These are phyloP conservation scores for Eurytoma californica DNA, from an alignment of 2,888 invertebrate species.

Conservation along the genomic window DNA sequence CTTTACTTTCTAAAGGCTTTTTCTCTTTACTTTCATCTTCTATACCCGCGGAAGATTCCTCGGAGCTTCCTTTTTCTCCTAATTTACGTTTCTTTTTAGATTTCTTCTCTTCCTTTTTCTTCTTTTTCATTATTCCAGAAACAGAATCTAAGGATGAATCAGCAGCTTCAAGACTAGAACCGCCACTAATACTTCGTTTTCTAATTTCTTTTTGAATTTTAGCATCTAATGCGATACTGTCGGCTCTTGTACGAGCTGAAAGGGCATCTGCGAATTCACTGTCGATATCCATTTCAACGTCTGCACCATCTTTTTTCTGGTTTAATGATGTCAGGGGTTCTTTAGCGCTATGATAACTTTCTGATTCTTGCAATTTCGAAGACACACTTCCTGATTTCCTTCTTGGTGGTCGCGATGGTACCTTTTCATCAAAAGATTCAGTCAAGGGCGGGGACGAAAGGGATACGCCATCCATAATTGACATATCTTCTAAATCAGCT, in stretches of 20 bases:
- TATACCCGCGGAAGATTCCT: conserved; percentile 60
- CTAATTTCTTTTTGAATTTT: conserved; percentile 56
- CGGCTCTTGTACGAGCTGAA: conserved; percentile 57
- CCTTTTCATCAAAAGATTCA: conserved; percentile 76
- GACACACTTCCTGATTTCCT: conserved; percentile 80
- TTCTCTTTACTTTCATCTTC: conserved; percentile 26
- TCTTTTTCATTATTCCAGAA: conserved; percentile 66
- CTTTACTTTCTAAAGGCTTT: conserved; percentile 53
- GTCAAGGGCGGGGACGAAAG: conserved; percentile 61
- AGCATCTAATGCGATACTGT: conserved; percentile 46
- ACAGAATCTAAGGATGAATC: conserved; percentile 71
- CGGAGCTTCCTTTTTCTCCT: conserved; percentile 64
- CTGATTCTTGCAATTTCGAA: conserved; percentile 70
- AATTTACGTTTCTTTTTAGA: conserved; percentile 63
- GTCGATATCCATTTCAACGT: conserved; percentile 61
- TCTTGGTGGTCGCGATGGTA: conserved; percentile 79
- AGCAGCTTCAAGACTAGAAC: conserved; percentile 73
- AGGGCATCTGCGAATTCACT: conserved; percentile 72
- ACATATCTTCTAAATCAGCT: conserved; percentile 90
- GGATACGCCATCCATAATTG: conserved; percentile 83
- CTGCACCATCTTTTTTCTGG: conserved; percentile 61
- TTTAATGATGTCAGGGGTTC: conserved; percentile 61
- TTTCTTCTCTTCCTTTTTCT: conserved; percentile 62
- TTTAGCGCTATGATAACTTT: conserved; percentile 72
- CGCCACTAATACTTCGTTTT: conserved; percentile 61